These are phyloP conservation scores for Paedocypris micromegethes DNA, from an alignment of 2,797 vertebrate genomes.

Conservation along the genomic window DNA sequence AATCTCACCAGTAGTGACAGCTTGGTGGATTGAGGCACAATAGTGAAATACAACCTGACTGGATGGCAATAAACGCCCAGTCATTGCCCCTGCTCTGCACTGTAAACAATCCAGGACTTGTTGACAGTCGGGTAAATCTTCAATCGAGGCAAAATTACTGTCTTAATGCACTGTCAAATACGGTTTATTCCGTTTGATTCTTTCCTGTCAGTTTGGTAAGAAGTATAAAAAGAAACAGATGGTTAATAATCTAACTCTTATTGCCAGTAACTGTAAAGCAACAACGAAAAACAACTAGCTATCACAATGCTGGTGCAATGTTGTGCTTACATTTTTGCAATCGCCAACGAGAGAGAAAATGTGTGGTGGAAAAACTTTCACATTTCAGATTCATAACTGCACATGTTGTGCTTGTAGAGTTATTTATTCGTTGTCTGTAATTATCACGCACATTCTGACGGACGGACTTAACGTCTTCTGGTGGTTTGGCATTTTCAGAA, in stretches of 20 bases:
- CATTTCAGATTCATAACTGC: background rate
- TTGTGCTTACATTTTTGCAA: conserved; percentile 16
- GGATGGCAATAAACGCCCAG: conserved; percentile 67
- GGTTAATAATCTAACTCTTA: conserved; percentile 54
- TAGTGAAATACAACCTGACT: conserved; percentile 65
- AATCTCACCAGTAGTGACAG: conserved; percentile 48
- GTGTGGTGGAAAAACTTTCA: background rate
- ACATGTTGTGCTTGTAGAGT: too few relatives aligned
- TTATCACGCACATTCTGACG: conserved; percentile 9
- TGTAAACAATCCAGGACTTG: conserved; percentile 63
- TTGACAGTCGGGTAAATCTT: conserved; percentile 65
- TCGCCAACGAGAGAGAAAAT: background rate
- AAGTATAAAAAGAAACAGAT: conserved; percentile 50
- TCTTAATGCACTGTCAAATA: conserved; percentile 65
- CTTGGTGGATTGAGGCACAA: conserved; percentile 59
- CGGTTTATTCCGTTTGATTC: conserved; percentile 64
- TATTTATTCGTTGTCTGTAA: conserved; percentile 17
- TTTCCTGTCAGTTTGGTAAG: conserved; percentile 57
- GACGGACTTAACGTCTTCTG: conserved; percentile 4
- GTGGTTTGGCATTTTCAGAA: conserved; percentile 27
- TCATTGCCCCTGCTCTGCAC: conserved; percentile 61
- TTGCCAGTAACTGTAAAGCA: background rate
- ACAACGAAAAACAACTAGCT: background rate
- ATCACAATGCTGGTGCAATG: background rate
- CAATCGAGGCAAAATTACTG: conserved; percentile 61